Evolutionary conservation across 2,113 vertebrate species (phyloP).

Genomic region (Anthoscopus minutus): DNA sequence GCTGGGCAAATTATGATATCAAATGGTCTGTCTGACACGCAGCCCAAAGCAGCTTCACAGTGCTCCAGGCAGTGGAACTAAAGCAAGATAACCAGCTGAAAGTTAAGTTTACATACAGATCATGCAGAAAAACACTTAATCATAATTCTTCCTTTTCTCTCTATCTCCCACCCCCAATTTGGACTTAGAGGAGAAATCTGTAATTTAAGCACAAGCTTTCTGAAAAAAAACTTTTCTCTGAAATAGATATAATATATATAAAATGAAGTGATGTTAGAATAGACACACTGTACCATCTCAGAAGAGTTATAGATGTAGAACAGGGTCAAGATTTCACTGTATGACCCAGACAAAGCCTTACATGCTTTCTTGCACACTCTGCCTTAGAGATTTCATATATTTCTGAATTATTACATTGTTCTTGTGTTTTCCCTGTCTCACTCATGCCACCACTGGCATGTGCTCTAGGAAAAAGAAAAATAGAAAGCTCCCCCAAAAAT

Average conservation of each 20-base stretch:
- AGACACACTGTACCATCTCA: background rate
- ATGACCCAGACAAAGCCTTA: background rate
- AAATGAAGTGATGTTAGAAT: background rate
- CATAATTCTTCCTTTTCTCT: background rate
- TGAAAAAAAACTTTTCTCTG: background rate
- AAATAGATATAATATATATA: background rate
- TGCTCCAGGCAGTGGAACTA: background rate
- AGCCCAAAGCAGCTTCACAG: background rate
- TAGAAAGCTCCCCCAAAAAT: background rate
- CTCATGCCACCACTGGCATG: background rate
- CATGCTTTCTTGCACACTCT: background rate
- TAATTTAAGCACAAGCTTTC: background rate
- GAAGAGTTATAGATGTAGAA: background rate
- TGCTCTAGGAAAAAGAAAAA: background rate
- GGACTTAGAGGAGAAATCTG: background rate
- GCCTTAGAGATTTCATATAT: background rate
- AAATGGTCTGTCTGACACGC: background rate
- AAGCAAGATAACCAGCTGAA: background rate
- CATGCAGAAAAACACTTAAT: background rate
- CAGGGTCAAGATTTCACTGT: background rate
- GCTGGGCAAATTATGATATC: background rate
- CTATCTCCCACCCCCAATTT: accelerated
- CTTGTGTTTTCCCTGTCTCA: background rate
- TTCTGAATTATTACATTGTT: conserved; percentile 11
- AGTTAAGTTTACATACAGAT: background rate